These are phyloP conservation scores for Mythimna loreyi DNA, from an alignment of 2,888 invertebrate species.

Conservation along the genomic window DNA sequence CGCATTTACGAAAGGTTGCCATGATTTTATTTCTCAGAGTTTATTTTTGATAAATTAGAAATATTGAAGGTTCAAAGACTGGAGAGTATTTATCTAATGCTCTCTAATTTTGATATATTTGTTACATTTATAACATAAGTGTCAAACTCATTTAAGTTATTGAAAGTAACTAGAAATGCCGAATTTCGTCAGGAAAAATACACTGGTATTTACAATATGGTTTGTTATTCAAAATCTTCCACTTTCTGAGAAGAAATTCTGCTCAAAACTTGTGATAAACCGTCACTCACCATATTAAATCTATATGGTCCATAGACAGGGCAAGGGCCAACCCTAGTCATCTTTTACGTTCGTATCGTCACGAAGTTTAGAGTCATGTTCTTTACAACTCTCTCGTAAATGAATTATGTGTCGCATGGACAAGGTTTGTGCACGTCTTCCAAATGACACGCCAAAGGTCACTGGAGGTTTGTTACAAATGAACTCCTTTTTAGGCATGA, in stretches of 20 bases:
- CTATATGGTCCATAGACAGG: background rate
- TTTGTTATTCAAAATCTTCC: too few species aligned
- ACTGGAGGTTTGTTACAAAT: slow-evolving; percentile 19
- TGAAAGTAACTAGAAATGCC: too few species aligned
- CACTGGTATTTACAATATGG: too few species aligned
- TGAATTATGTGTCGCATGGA: slow-evolving; percentile 35
- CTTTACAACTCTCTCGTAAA: slow-evolving; percentile 57
- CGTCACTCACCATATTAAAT: background rate
- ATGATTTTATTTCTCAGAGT: background rate
- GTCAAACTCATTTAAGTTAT: too few species aligned
- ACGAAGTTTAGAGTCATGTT: slow-evolving; percentile 50
- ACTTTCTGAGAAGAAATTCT: background rate
- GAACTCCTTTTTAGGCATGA: slow-evolving; percentile 27
- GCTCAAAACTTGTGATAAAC: background rate
- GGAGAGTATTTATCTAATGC: too few species aligned
- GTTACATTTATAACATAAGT: too few species aligned
- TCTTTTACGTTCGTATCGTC: slow-evolving; percentile 54
- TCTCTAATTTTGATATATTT: too few species aligned
- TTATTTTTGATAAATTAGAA: too few species aligned
- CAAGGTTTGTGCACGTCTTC: slow-evolving; percentile 39
- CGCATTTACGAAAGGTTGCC: background rate
- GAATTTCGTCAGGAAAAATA: too few species aligned
- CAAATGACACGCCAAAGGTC: slow-evolving; percentile 40
- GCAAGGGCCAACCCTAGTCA: slow-evolving; percentile 43
- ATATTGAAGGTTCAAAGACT: too few species aligned